Evolutionary conservation across 2,797 vertebrate genomes (phyloP).

Genomic region (Sebastes vulpes): DNA sequence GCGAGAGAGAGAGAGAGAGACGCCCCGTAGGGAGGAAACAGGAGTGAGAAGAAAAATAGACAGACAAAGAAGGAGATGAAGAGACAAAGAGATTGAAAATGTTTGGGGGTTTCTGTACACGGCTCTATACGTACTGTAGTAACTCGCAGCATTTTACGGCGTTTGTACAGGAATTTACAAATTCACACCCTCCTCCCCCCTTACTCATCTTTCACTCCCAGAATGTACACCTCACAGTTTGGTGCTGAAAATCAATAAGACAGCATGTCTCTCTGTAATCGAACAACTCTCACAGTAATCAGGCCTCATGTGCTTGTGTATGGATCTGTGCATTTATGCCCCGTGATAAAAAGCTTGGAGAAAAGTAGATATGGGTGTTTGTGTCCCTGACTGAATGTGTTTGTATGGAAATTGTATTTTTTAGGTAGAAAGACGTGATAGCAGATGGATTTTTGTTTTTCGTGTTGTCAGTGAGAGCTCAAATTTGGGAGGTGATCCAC

Average conservation of each 20-base stretch:
- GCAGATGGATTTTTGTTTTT: slow-evolving; percentile 1
- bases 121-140: neutral
- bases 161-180: slow-evolving; percentile 25
- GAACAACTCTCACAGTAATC: slow-evolving; percentile 60
- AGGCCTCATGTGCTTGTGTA: slow-evolving; percentile 43
- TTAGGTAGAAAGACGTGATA: neutral
- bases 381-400: neutral
- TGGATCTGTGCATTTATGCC: slow-evolving; percentile 15
- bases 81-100: slow-evolving; percentile 28
- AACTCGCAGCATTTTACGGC: neutral
- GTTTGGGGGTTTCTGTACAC: slow-evolving; percentile 10
- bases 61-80: slow-evolving; percentile 36
- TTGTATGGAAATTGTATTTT: neutral
- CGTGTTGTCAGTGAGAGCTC: neutral
- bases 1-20: neutral
- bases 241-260: slow-evolving; percentile 69
- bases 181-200: slow-evolving; percentile 9
- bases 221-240: slow-evolving; percentile 66
- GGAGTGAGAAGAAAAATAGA: slow-evolving; percentile 40
- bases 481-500: slow-evolving; percentile 13
- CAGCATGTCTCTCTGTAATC: slow-evolving; percentile 64
- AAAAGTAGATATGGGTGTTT: neutral
- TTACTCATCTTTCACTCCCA: slow-evolving; percentile 45
- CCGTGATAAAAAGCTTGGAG: slow-evolving; percentile 9
- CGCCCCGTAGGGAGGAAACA: slow-evolving; percentile 41